Evolutionary conservation across 1,140 invertebrate genomes (phyloP).

Genomic region (Zaprionus taronus): DNA sequence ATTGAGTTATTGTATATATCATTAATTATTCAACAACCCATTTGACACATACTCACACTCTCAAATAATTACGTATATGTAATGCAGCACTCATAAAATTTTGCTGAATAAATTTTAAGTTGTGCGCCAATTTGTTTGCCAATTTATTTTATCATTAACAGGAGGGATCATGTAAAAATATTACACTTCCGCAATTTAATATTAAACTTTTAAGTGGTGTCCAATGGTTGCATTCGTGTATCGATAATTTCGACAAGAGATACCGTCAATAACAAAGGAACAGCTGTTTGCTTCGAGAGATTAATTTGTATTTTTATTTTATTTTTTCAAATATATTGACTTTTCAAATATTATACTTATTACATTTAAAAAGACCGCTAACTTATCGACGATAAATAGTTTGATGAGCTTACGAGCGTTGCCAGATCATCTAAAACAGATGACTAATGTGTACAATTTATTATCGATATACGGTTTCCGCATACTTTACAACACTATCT

Average conservation of each 20-base stretch:
- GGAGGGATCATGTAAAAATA: too few species aligned
- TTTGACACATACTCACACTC: slow-evolving; percentile 33
- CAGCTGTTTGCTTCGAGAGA: too few species aligned
- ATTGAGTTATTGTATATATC: slow-evolving; percentile 63
- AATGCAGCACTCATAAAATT: slow-evolving; percentile 54
- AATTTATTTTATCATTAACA: too few species aligned
- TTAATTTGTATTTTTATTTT: too few species aligned
- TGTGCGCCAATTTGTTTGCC: slow-evolving; percentile 39
- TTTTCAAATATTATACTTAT: too few species aligned
- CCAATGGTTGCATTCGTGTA: too few species aligned
- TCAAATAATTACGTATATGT: slow-evolving; percentile 52
- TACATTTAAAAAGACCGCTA: not conserved
- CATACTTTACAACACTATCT: slow-evolving; percentile 18
- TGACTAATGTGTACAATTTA: not conserved
- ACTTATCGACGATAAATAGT: not conserved
- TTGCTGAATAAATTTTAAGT: slow-evolving; percentile 73
- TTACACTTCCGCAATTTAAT: too few species aligned
- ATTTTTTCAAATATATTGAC: not conserved
- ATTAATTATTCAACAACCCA: slow-evolving; percentile 30
- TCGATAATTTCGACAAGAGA: too few species aligned
- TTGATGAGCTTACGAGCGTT: not conserved
- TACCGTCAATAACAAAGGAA: too few species aligned
- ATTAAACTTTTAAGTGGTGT: too few species aligned
- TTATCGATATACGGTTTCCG: not conserved
- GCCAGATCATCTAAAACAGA: not conserved